These are phyloP conservation scores for Papilio aristodemus DNA, from an alignment of 1,140 invertebrate genomes.

Conservation along the genomic window DNA sequence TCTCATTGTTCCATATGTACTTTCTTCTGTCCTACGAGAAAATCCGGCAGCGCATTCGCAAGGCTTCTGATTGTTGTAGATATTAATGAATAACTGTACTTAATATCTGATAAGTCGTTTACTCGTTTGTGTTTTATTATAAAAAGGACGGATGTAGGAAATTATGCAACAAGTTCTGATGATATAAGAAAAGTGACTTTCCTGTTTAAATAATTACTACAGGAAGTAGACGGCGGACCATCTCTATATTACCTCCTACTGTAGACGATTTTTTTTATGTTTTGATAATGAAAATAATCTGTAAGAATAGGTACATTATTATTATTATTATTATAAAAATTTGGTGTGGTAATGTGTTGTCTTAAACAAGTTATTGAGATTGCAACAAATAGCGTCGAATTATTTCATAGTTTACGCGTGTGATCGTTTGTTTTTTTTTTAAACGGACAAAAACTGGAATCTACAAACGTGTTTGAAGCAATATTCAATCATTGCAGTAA, in stretches of 20 bases:
- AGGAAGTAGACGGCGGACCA: background rate
- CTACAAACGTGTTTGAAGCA: conserved; percentile 36
- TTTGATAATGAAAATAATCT: background rate
- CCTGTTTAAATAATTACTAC: conserved; percentile 7
- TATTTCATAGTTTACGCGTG: background rate
- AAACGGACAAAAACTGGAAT: conserved; percentile 27
- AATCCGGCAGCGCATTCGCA: no score
- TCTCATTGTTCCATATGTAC: no score
- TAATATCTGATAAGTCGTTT: background rate
- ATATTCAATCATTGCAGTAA: conserved; percentile 38
- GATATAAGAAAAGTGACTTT: conserved; percentile 17
- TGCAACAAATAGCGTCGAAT: background rate
- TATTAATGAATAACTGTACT: background rate
- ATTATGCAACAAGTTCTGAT: background rate
- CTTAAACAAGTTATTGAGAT: no score
- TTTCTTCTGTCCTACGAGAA: no score
- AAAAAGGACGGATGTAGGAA: background rate
- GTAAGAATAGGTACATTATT: background rate
- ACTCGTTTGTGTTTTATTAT: background rate
- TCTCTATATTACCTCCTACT: conserved; percentile 12
- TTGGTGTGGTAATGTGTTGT: background rate
- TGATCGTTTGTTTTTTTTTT: conserved; percentile 21
- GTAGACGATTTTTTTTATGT: background rate
- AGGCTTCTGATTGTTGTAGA: background rate
- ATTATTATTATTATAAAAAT: background rate